A percentile compares a stretch with the other conserved stretches of the same genome.
phyloP scores from a whole-genome alignment of 2,797 vertebrate genomes.

The Xiphorhynchus erythropygius region DNA sequence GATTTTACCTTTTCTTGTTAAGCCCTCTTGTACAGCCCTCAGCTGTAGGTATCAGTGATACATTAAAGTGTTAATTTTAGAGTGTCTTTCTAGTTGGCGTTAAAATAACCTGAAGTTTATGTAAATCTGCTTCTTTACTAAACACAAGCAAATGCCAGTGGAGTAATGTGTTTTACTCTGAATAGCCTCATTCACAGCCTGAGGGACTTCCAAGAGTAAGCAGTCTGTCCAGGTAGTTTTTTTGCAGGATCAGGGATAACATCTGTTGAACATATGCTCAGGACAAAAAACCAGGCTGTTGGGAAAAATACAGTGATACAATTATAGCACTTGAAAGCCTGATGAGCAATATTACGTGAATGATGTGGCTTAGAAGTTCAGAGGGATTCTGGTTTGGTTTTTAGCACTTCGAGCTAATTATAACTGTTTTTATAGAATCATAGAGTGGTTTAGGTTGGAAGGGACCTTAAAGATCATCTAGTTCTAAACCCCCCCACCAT shows the following conservation, averaged over 20 bases:
- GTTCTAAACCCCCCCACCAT: not conserved
- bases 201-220: not conserved
- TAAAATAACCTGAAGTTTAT: not conserved
- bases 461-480: not conserved
- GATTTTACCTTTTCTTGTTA: not conserved
- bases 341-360: not conserved
- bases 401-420: not conserved
- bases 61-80: not conserved
- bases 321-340: not conserved
- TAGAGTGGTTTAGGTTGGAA: not conserved
- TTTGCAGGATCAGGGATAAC: not conserved
- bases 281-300: not conserved
- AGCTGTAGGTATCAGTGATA: not conserved
- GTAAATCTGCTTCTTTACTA: not conserved
- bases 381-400: not conserved
- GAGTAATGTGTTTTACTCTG: not conserved
- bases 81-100: not conserved
- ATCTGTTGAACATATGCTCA: not conserved
- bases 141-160: not conserved
- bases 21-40: not conserved
- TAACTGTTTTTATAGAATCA: not conserved
- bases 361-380: not conserved
- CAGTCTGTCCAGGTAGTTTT: not conserved
- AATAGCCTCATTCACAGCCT: not conserved
- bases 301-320: not conserved